phyloP scores from a whole-genome alignment of 2,113 vertebrate species.

The Paracanthobrama guichenoti region DNA sequence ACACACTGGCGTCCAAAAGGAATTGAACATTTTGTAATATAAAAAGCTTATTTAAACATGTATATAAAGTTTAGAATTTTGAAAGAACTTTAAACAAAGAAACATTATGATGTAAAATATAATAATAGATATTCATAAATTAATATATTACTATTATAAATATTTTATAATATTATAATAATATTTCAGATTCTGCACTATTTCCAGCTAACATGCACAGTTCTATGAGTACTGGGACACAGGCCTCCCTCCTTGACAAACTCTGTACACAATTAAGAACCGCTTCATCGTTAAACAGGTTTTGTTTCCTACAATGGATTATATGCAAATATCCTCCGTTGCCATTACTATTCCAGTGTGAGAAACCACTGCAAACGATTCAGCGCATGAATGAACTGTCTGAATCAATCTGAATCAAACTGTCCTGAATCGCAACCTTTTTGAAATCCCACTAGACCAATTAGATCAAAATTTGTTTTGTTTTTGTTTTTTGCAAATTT shows the following conservation, averaged over 20 bases:
- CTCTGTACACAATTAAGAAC: no score
- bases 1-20: background rate
- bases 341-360: background rate
- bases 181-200: background rate
- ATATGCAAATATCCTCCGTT: background rate
- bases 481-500: background rate
- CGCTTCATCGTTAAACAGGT: no score
- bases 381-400: background rate
- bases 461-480: background rate
- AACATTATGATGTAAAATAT: background rate
- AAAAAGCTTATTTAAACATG: background rate
- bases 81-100: conserved; percentile 1
- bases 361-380: background rate
- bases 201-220: background rate
- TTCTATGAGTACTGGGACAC: background rate
- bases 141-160: background rate
- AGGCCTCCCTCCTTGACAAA: no score
- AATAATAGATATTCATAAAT: background rate
- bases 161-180: background rate
- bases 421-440: background rate
- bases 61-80: background rate
- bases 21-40: background rate
- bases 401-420: background rate
- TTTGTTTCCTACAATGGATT: no score
- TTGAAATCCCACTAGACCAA: background rate